These are phyloP conservation scores for Polyommatus icarus DNA, from an alignment of 2,888 invertebrate species.

Conservation along the genomic window DNA sequence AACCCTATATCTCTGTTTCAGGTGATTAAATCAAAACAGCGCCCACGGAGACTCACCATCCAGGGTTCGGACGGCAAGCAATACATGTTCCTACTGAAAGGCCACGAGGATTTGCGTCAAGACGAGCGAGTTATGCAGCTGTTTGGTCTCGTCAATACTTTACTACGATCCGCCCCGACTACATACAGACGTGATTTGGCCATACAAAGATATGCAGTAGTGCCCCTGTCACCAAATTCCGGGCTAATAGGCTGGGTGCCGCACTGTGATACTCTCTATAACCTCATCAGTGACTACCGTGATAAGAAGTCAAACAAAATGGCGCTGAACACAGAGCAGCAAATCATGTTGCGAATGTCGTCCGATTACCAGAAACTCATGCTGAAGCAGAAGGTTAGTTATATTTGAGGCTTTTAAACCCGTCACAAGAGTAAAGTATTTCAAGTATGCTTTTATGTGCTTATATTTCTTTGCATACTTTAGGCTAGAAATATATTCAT, in stretches of 20 bases:
- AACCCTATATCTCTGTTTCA: constrained; percentile 50
- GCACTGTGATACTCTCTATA: constrained; percentile 98
- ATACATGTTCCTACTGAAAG: constrained; percentile 98
- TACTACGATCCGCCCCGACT: constrained; percentile 95
- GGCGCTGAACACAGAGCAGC: constrained; percentile 96
- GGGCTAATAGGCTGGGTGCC: constrained; percentile 99
- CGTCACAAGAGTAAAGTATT: too few relatives aligned
- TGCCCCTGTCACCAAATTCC: constrained; percentile 98
- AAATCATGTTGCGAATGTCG: constrained; percentile 98
- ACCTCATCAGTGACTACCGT: constrained; percentile 97
- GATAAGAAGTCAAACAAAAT: constrained; percentile 94
- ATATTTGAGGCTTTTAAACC: not conserved
- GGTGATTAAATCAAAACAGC: constrained; percentile 98
- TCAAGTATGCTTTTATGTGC: too few relatives aligned
- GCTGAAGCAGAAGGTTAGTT: constrained; percentile 94
- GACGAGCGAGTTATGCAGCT: constrained; percentile 99
- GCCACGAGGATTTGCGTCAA: constrained; percentile 98
- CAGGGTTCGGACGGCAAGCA: constrained; percentile 97
- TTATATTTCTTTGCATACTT: too few relatives aligned
- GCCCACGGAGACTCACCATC: constrained; percentile 96
- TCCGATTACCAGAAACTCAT: constrained; percentile 98
- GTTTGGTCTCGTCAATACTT: constrained; percentile 96
- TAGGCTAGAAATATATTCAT: too few relatives aligned
- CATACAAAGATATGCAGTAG: constrained; percentile 95
- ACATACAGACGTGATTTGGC: constrained; percentile 93